Conservation (phyloP, 2,113 vertebrate genomes). For the Chaetorhynchus papuensis region DNA sequence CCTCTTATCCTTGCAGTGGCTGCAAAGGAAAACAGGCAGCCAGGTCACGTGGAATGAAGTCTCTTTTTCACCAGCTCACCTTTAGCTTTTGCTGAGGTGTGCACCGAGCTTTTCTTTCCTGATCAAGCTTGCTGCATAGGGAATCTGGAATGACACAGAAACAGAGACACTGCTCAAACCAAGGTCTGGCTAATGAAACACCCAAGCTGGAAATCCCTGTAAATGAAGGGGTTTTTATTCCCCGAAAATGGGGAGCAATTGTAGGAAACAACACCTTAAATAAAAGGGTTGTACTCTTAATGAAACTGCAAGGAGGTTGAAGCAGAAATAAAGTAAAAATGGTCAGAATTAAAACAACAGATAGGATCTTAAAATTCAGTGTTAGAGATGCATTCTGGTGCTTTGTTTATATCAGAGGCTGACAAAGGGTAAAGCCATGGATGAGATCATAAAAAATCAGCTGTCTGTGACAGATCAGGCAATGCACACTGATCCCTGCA, state of each 20-base stretch:
- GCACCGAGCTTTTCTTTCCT: constrained; percentile 95
- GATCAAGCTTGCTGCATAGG: constrained; percentile 94
- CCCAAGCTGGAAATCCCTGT: not conserved
- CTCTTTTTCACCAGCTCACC: constrained; percentile 63
- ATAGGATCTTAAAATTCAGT: not conserved
- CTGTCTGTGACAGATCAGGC: not conserved
- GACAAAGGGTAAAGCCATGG: not conserved
- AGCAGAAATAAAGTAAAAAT: not conserved
- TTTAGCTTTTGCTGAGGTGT: constrained; percentile 92
- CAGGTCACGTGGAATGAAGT: not conserved
- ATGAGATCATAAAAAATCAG: not conserved
- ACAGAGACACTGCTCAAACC: not conserved
- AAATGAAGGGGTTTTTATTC: not conserved
- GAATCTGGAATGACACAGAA: constrained; percentile 83
- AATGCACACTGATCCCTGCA: not conserved
- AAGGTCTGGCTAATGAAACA: not conserved
- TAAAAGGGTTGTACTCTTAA: not conserved
- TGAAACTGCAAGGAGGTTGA: not conserved
- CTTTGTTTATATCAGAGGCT: not conserved
- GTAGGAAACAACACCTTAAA: not conserved
- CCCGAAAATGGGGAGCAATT: not conserved
- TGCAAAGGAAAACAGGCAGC: not conserved
- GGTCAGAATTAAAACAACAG: not conserved
- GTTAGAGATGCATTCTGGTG: not conserved
- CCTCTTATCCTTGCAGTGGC: not conserved